Evolutionary conservation across 2,113 vertebrate species (phyloP), one percentile per base, ranked within the genome.

Genomic region (Cryptotis parvus): DNA sequence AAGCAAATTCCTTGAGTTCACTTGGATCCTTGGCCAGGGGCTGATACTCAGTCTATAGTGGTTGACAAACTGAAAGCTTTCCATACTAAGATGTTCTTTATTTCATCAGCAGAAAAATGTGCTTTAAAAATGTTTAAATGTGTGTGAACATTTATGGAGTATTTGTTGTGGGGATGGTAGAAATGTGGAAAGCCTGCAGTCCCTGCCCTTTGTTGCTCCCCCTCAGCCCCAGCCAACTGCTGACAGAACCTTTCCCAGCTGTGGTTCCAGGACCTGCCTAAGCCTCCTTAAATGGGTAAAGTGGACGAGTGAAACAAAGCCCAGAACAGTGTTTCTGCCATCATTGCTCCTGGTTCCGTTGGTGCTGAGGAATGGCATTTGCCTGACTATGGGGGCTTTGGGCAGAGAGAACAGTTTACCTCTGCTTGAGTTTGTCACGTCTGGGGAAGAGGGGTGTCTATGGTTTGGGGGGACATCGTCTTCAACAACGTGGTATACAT

Each of bases 391-490:
- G 85, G 94, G 95, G 87, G 93, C 58, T 58, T 63, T 68, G 94
- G 35, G 91, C 90, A 94, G 94, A 72, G 92, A 41, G 27, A 7
- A 9, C 26, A 65, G 27, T 29, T 65, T 78, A 78, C 95, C 95
- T 97, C 95, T 75, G 93, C 75, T 87, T 29, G n/a, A 88, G 7
- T 18, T 31, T 12, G 74, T 37, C 35, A 8, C 15, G 7, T 55
- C 27, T 6, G 1, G 93, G 91, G 75, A 92, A 96, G 96, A 94
- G 90, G 82, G 94, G 65, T 96, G 94, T 96, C 22, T 92, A 92
- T 96, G 86, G 93, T 91, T 82, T 89, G 75, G 91, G 87, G 95
- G 89, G 81, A 76, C 43, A 3, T 33, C 29, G 41, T 74, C 84
- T 37, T 69, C 79, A 89, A 91, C 63, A 86, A 91, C 88, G 79